Evolutionary conservation across 1,140 invertebrate genomes (phyloP).

Genomic region (Physella acuta): DNA sequence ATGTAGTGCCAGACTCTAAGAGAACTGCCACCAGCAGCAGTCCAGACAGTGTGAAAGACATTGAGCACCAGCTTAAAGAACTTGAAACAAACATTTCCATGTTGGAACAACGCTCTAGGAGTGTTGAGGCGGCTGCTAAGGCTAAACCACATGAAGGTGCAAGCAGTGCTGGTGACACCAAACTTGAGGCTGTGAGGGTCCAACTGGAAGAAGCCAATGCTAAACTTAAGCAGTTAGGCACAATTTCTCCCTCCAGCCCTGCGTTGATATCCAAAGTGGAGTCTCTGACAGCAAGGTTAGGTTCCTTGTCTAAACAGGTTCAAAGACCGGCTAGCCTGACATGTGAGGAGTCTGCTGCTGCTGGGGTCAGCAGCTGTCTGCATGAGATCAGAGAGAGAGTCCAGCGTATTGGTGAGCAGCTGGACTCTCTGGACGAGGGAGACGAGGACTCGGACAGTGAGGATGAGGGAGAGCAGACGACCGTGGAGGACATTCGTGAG

Average conservation of each 20-base stretch:
- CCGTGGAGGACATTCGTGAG: slow-evolving; percentile 37
- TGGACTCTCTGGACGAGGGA: slow-evolving; percentile 38
- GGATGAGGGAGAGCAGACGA: slow-evolving; percentile 34
- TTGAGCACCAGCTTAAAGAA: slow-evolving; percentile 41
- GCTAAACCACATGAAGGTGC: neutral
- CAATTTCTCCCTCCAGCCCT: neutral
- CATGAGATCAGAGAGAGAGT: slow-evolving; percentile 42
- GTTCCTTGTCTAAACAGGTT: neutral
- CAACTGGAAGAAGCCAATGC: slow-evolving; percentile 40
- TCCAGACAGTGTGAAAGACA: slow-evolving; percentile 24
- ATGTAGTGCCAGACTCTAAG: slow-evolving; percentile 22
- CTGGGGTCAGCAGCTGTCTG: slow-evolving; percentile 45
- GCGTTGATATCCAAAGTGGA: neutral
- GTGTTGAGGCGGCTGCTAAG: neutral
- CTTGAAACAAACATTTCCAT: slow-evolving; percentile 41
- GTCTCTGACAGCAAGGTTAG: neutral
- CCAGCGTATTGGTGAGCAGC: slow-evolving; percentile 32
- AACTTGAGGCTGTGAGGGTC: slow-evolving; percentile 44
- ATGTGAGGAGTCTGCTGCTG: slow-evolving; percentile 3
- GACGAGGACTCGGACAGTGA: slow-evolving; percentile 43
- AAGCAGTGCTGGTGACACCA: too few species aligned
- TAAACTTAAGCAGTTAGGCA: slow-evolving; percentile 26
- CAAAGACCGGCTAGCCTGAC: neutral
- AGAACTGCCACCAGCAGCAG: neutral
- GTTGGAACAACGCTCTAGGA: slow-evolving; percentile 38